These are phyloP conservation scores for Megaceryle alcyon DNA, from an alignment of 2,797 vertebrate species.

Conservation along the genomic window DNA sequence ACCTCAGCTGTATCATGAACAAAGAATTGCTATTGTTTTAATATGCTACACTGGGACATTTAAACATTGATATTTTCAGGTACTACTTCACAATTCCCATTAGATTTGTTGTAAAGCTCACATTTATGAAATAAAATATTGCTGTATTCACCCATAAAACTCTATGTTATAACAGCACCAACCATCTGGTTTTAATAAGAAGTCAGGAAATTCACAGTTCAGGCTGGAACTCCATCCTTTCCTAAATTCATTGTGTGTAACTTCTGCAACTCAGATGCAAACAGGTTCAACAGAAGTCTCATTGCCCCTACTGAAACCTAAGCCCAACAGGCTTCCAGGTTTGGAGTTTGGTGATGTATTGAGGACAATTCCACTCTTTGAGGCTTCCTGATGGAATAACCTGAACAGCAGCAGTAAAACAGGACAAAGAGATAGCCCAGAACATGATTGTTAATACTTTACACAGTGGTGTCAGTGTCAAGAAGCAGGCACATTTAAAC, in stretches of 20 bases:
- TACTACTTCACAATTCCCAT: constrained; percentile 45
- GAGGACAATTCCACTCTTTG: neutral
- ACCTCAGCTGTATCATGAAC: constrained; percentile 38
- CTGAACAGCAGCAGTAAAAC: neutral
- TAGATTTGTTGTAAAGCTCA: constrained; percentile 19
- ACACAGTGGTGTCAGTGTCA: rapidly evolving
- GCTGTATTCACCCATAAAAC: constrained; percentile 23
- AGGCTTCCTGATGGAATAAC: neutral
- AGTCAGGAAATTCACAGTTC: constrained; percentile 40
- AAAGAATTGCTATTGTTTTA: constrained; percentile 40
- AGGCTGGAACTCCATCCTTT: constrained; percentile 2
- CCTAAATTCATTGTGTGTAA: neutral
- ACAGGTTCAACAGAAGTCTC: neutral
- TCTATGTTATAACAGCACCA: neutral
- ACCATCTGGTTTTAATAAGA: constrained; percentile 57
- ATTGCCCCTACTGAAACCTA: neutral
- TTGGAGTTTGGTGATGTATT: neutral
- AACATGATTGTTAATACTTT: neutral
- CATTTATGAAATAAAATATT: constrained; percentile 58
- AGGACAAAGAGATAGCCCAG: neutral
- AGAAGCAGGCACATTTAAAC: neutral
- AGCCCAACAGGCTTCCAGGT: neutral
- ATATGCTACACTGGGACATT: neutral
- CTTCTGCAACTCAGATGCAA: neutral
- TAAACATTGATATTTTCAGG: constrained; percentile 26